Base-by-base conservation (phyloP, 2,113 vertebrate species). In the Marmota flaviventris region DNA sequence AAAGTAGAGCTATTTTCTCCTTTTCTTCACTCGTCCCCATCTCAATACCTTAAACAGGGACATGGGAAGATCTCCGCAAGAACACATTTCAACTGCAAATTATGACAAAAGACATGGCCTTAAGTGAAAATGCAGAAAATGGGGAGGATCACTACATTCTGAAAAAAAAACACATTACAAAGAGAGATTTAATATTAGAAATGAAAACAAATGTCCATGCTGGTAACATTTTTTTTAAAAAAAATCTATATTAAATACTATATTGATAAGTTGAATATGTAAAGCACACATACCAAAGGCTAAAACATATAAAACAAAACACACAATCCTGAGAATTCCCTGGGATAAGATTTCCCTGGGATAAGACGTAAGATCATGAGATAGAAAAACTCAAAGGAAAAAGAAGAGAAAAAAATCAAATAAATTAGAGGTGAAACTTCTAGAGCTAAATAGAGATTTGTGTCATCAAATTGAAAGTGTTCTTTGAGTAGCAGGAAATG, bases 401-500 rank as follows among this genome's bases (percentile, higher is more conserved):
- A 94, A 58, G 16, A 8, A 70, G 7, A 77, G 11, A 69, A 67
- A 75, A 65, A 85, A 89, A 92, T 69, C 14, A 73, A 88, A 67
- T 42, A 42, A 1, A 32, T 78, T 92, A 81, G 25, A 77, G 24
- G 70, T 37, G 17, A 92, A 94, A 48, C 16, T 82, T 69, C 37
- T 39, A 83, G 39, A 61, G 12, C 22, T 32, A 2, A 90, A 51
- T 69, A 85, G 61, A 90, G 42, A 73, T 90, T 79, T 48, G 34
- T 27, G 8, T 69, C 27, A 63, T 83, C 17, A 63, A 9, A 82
- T 8, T 90, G 48, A 90, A 83, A 72, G 18, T 77, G 34, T 85
- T 82, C 90, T 6, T 11, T 96, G 69, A 93, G 17, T 34, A 93
- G 16, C 45, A 90, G 20, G 14, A 86, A 91, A 67, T n/a, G 81